Base-by-base conservation (phyloP, 2,888 invertebrate genomes). In the Rhamnusium bicolor region DNA sequence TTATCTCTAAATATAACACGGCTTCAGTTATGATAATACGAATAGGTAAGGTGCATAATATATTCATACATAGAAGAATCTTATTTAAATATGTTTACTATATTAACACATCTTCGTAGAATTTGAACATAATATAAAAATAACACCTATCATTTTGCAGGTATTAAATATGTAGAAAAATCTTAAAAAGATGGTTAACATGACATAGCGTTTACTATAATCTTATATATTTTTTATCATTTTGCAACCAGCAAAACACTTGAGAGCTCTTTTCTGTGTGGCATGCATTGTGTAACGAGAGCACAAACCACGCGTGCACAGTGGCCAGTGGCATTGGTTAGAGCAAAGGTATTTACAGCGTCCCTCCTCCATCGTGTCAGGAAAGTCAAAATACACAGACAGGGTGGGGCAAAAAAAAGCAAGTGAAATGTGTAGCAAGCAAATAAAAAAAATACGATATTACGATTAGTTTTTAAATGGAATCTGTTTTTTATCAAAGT, bases 401-500 rank as follows among this genome's bases (percentile, higher is more conserved):
- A 84, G 84, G 85, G 85, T 79, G 82, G 83, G 84, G 81, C 80
- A 83, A 75, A 86, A 85, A n/a, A 78, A 86, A 86, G 86, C 85
- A 68, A 78, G 79, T 77, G 79, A 77, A 53, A 71, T 56, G 70
- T 67, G 67, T 67, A 46, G 56, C 56, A 67, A 67, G 67, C 67
- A 40, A 67, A 67, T 46, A 7, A 97, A 89, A 98, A 95, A 90
- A 98, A 97, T 98, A 98, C 98, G 89, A 24, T 21, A 61, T 46
- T 46, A 67, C 12, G 63, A 65, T 47, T 14, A 29, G 27, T 21
- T 24, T 54, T 2, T 16, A 51, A 51, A 51, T 51, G 40, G 40
- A 40, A 40, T 40, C 40, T 12, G n/a, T n/a, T 40, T 40, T 32
- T 24, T 6, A 24, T 24, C 6, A 24, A 24, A n/a, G n/a, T n/a